phyloP scores from a whole-genome alignment of 2,797 vertebrate genomes.

The Melanotaenia boesemani region DNA sequence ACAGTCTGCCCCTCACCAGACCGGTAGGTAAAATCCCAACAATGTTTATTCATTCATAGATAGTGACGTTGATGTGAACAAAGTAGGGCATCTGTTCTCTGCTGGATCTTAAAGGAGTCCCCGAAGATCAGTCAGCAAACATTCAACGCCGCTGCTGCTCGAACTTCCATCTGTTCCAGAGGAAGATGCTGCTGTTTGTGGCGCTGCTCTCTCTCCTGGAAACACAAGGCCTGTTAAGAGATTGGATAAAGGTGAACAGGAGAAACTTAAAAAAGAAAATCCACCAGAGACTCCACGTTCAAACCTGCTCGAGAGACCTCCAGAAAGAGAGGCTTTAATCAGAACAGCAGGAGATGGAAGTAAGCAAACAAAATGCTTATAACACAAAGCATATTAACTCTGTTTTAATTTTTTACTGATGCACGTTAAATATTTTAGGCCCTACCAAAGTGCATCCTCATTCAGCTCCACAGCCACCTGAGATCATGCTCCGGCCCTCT shows the following conservation, averaged over 20 bases:
- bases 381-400: background rate
- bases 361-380: conserved; percentile 40
- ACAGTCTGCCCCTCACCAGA: conserved; percentile 79
- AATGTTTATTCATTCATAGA: background rate
- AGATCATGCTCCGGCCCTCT: conserved; percentile 69
- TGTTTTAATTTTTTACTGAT: background rate
- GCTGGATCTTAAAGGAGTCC: conserved; percentile 53
- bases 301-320: conserved; percentile 10
- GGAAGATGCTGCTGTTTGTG: conserved; percentile 65
- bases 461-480: conserved; percentile 46
- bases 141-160: conserved; percentile 64
- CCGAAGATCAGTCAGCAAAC: conserved; percentile 63
- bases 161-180: conserved; percentile 79
- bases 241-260: conserved; percentile 68
- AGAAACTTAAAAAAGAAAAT: conserved; percentile 67
- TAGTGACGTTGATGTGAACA: background rate
- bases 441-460: conserved; percentile 11
- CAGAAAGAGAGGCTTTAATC: conserved; percentile 2
- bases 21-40: conserved; percentile 77
- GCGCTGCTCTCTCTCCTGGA: conserved; percentile 44
- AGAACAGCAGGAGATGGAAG: conserved; percentile 53
- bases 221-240: conserved; percentile 81
- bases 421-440: conserved; percentile 35
- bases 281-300: conserved; percentile 22
- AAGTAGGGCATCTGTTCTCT: conserved; percentile 19